Conservation (phyloP, 2,113 vertebrate species). For the Scytalopus superciliaris region DNA sequence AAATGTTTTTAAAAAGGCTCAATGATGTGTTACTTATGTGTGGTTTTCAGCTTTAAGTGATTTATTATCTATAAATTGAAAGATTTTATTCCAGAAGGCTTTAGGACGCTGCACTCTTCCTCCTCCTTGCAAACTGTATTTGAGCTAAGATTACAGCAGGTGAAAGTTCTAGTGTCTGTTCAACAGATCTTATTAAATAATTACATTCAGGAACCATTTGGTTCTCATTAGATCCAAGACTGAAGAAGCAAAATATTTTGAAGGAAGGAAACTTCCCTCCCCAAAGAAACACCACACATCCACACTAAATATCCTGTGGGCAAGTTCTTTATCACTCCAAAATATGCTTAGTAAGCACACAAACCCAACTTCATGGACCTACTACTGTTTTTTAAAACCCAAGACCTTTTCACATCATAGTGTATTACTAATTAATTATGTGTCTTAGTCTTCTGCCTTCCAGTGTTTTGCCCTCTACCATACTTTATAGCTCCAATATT, state of each 20-base stretch:
- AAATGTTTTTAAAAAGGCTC: conserved; percentile 53
- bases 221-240: background rate
- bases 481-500: background rate
- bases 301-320: background rate
- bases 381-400: background rate
- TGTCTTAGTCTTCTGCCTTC: background rate
- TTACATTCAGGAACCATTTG: conserved; percentile 40
- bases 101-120: background rate
- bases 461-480: background rate
- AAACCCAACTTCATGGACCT: background rate
- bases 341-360: background rate
- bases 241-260: background rate
- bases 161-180: conserved; percentile 30
- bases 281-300: background rate
- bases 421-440: background rate
- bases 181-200: background rate
- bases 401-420: background rate
- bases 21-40: conserved; percentile 54
- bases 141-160: conserved; percentile 36
- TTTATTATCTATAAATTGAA: conserved; percentile 53
- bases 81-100: background rate
- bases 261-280: background rate
- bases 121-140: background rate
- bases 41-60: conserved; percentile 47
- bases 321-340: background rate